These are phyloP conservation scores for Ctenochaetus hawaiiensis DNA, from an alignment of 2,797 vertebrate genomes.

Conservation along the genomic window DNA sequence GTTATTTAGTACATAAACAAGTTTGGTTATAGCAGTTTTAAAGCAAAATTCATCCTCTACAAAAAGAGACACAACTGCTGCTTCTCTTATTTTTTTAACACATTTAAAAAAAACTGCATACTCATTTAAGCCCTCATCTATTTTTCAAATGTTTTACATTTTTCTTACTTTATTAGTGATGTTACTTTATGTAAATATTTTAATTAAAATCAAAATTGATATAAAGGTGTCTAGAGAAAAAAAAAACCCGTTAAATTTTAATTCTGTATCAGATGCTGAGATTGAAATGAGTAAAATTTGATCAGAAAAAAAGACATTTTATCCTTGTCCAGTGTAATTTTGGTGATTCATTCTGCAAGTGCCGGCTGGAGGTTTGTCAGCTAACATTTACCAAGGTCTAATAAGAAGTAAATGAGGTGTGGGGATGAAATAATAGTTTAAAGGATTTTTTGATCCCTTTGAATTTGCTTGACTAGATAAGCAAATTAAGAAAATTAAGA, in stretches of 20 bases:
- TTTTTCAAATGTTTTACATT: neutral
- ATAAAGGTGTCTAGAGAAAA: neutral
- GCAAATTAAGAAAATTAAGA: slow-evolving; percentile 67
- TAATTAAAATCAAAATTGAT: neutral
- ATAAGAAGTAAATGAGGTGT: slow-evolving; percentile 61
- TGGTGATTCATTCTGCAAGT: neutral
- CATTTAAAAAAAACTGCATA: neutral
- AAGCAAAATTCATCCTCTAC: neutral
- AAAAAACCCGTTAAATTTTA: neutral
- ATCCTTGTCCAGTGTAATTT: slow-evolving; percentile 13
- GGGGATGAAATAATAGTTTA: slow-evolving; percentile 52
- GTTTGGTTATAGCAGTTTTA: neutral
- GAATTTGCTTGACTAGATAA: slow-evolving; percentile 61
- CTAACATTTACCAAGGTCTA: slow-evolving; percentile 48
- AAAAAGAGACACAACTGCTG: neutral
- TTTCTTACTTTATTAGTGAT: neutral
- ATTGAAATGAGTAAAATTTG: neutral
- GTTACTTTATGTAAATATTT: neutral
- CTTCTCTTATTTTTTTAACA: neutral
- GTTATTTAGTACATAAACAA: neutral
- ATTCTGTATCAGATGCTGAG: neutral
- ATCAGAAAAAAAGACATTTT: neutral
- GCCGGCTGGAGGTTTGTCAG: neutral
- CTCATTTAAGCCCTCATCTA: neutral
- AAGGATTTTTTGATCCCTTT: slow-evolving; percentile 55